phyloP scores from a whole-genome alignment of 2,888 invertebrate genomes.

The Reticulitermes lucifugus region DNA sequence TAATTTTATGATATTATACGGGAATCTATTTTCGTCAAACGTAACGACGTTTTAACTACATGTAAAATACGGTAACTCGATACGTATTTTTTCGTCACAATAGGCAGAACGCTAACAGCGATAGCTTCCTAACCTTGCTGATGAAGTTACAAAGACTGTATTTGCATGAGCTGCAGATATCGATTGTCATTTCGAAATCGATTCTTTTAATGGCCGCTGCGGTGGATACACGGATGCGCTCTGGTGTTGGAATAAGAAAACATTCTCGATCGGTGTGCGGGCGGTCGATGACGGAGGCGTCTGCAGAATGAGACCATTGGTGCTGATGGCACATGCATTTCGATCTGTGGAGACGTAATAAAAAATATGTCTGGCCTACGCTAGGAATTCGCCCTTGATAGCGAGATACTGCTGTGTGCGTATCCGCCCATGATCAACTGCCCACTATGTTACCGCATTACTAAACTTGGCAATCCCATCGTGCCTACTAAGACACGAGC shows the following conservation, averaged over 20 bases:
- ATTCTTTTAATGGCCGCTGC: neutral
- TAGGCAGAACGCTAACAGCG: too few species aligned
- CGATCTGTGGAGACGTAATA: neutral
- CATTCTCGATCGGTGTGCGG: neutral
- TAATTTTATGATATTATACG: too few species aligned
- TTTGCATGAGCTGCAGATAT: neutral
- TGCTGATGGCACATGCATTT: neutral
- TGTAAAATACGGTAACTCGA: too few species aligned
- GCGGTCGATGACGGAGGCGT: neutral
- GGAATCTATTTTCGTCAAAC: too few species aligned
- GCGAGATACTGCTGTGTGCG: neutral
- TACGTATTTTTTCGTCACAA: too few species aligned
- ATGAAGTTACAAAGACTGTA: too few species aligned
- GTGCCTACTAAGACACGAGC: neutral
- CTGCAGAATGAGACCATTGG: neutral
- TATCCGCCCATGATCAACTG: neutral
- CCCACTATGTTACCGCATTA: neutral
- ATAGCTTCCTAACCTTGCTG: too few species aligned
- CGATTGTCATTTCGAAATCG: neutral
- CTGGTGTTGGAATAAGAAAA: neutral
- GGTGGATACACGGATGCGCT: neutral
- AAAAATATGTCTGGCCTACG: neutral
- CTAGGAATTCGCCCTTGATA: slow-evolving; percentile 3
- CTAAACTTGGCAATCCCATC: neutral
- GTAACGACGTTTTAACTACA: too few species aligned